phyloP scores from a whole-genome alignment of 2,797 vertebrate species.

The Neopelma chrysocephalum region DNA sequence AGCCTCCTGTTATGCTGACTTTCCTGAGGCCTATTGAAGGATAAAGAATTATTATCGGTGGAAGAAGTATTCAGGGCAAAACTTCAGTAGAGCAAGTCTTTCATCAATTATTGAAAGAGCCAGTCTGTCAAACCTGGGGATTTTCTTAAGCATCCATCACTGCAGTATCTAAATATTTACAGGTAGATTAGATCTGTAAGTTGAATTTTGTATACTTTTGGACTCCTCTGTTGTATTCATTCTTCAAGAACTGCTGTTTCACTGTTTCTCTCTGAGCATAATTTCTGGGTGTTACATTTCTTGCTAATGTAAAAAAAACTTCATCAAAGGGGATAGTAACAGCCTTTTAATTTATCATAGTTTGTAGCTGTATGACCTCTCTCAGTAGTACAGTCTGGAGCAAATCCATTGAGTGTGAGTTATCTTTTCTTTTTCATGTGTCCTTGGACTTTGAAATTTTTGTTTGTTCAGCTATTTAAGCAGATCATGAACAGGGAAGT shows the following conservation, averaged over 20 bases:
- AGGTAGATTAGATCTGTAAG: not conserved
- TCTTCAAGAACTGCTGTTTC: not conserved
- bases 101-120: not conserved
- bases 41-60: not conserved
- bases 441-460: not conserved
- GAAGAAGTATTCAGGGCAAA: not conserved
- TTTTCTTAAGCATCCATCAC: not conserved
- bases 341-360: not conserved
- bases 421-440: not conserved
- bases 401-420: not conserved
- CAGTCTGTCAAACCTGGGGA: not conserved
- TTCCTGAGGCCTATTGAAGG: not conserved
- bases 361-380: not conserved
- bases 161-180: slow-evolving; percentile 18
- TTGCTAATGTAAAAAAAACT: not conserved
- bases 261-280: not conserved
- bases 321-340: not conserved
- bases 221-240: not conserved
- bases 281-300: not conserved
- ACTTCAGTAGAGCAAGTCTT: not conserved
- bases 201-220: not conserved
- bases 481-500: not conserved
- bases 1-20: not conserved
- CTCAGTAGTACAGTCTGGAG: not conserved
- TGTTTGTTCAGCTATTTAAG: not conserved